Evolutionary conservation across 1,140 invertebrate genomes (phyloP), one percentile per base, ranked within the genome.

Genomic region (Drosophila fuyamai): DNA sequence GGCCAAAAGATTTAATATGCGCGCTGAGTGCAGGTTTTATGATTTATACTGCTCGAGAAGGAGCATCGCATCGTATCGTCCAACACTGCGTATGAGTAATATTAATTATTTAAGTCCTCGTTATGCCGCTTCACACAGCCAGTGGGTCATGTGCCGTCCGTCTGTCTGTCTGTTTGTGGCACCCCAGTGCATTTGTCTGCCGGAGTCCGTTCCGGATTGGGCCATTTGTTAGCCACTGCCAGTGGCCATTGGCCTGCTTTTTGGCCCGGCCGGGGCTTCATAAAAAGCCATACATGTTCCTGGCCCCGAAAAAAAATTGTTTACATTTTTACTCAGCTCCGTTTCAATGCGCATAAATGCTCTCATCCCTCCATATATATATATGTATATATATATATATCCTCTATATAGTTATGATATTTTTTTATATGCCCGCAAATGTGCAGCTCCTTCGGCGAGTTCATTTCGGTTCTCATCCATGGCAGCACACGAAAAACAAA

Each of bases 31-130:
- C 79, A 82, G 76, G 76, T 79, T 48, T 88, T 88, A 76, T 88
- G 83, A 88, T 82, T 74, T 82, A 88, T 80, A 76, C 60, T 35
- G 43, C 16, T 12, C 51, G 40, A 40, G 47, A 41, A 73, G 48
- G 40, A 53, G 44, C 48, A 27, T 43, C 47, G 47, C 61, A 46
- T 32, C 35, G 13, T 18, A 12, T 13, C 27, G 16, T 40, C 43
- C 76, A 79, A 67, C 75, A 13, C 76, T 79, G 75, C 77, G 77
- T 79, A 74, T 79, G 77, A 89, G 84, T 75, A 83, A 89, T 89
- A 89, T 89, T 89, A 84, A 89, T 89, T 89, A 89, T 89, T 89
- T 81, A 89, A 89, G 80, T 74, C 62, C 84, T 89, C 84, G 84
- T 89, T 89, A 89, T 81, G 60, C 57, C 46, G 65, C 36, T 57